Base-by-base conservation (phyloP, 2,113 vertebrate genomes). In the Lota lota region DNA sequence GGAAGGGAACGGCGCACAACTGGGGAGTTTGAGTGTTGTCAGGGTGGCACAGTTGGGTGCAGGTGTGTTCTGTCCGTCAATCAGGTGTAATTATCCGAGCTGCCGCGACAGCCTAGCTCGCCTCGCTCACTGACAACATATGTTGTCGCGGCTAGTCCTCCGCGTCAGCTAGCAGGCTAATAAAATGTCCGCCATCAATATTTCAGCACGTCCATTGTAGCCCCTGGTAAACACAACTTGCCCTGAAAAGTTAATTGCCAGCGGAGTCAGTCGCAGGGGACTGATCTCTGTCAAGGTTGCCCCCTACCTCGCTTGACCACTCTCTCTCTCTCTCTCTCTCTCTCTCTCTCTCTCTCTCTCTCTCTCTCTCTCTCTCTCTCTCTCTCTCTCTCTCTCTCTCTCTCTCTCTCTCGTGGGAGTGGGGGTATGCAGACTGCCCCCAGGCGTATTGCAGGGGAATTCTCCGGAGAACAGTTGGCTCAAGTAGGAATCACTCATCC, bases 131-230 rank as follows among this genome's bases (percentile, higher is more conserved):
- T 40, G 36, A 40, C 36, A 40, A 40, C 36, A 40, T 10, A 40
- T 40, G 36, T 10, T 40, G 36, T 5, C 8, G 36, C 11, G 36
- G 36, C 36, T 7, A 40, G 36, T 11, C 6, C 36, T 40, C 36
- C 6, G 36, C 11, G 36, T 40, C 36, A 78, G 79, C 79, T 81
- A 65, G 76, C 71, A 67, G 82, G 80, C 82, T 84, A 72, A 81
- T 82, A 83, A 87, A 89, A 89, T 90, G 84, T 88, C 73, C 83
- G 72, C 22, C 78, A 90, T 92, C 83, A 91, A 90, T 91, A 88
- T 89, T 89, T 87, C 72, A 91, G 74, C 81, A 71, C 76, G 82
- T 84, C 85, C 85, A 88, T 88, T 84, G 83, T 86, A 87, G 87
- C 81, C 82, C 72, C 84, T 80, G 76, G 83, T 83, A 84, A 89